Base-by-base conservation (phyloP, 2,888 invertebrate genomes). In the Chrysolina haemoptera region DNA sequence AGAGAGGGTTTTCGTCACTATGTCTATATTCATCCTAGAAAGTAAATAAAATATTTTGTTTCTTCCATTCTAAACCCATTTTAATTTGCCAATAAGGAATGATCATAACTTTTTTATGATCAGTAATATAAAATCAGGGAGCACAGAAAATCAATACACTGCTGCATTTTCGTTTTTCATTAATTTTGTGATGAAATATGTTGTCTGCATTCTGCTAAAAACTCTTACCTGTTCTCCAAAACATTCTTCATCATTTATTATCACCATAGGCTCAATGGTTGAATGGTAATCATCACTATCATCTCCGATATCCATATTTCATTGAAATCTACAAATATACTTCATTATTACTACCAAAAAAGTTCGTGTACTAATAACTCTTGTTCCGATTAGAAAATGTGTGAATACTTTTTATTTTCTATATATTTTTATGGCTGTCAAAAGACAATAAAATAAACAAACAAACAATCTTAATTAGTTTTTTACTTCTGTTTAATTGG, bases 251-350 rank as follows among this genome's bases (percentile, higher is more conserved):
- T 85, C 85, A 74, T 85, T 80, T 68, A 85, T 86, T 72, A 86
- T 85, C 69, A 86, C 84, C 75, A 86, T 84, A 73, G 86, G 86
- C 67, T 86, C 86, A 59, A 86, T 80, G 71, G 81, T 76, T 43
- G 81, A 71, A 68, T 82, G 82, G 78, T 82, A 84, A 74, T 83
- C 84, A 66, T 80, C 81, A 40, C 68, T 71, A 55, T 78, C 79
- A 35, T 80, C 80, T 71, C 70, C 75, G 70, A 62, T 68, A 53
- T 82, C 83, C 75, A 82, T 81, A 74, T 75, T 81, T 71, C 75
- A 77, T 79, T 78, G 77, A 80, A 78, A 65, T 55, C 77, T 75
- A 59, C 65, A 62, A 40, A 71, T 35, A 70, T 76, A 75, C 74
- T 40, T 65, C 55, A 43, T 68, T 22, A 12, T 20, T 1, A 16